These are phyloP conservation scores for Anastatus disparis DNA, from an alignment of 1,140 invertebrate genomes.

Conservation along the genomic window DNA sequence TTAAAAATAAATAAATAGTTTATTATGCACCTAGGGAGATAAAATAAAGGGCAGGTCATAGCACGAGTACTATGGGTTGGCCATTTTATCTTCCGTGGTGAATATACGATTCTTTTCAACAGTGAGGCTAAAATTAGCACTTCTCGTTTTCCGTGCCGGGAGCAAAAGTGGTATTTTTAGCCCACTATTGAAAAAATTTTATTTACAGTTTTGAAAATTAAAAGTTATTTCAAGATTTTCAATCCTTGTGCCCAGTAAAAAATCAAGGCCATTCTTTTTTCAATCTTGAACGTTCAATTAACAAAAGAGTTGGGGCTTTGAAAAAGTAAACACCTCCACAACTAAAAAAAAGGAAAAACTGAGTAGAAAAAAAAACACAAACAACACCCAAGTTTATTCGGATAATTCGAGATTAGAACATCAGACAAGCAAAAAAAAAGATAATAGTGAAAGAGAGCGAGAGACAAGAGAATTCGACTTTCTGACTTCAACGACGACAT, in stretches of 20 bases:
- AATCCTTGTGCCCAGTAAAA: not conserved
- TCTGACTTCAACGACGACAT: not conserved
- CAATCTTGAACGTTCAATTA: conserved; percentile 17
- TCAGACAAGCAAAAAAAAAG: too few species aligned
- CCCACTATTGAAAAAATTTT: too few species aligned
- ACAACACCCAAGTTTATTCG: not conserved
- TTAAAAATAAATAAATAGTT: too few species aligned
- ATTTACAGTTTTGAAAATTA: not conserved
- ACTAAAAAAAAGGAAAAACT: not conserved
- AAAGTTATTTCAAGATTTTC: not conserved
- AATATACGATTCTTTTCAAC: too few species aligned
- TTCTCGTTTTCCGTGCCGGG: too few species aligned
- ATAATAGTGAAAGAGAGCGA: not conserved
- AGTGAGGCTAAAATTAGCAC: too few species aligned
- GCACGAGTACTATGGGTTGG: too few species aligned
- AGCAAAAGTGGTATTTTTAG: too few species aligned
- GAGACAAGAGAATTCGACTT: not conserved
- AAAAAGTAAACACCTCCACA: not conserved
- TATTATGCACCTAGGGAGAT: too few species aligned
- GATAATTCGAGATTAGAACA: conserved; percentile 12
- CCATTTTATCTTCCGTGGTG: too few species aligned
- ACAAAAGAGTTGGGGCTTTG: not conserved
- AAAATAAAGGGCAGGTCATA: too few species aligned
- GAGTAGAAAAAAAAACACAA: not conserved
- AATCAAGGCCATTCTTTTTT: too few species aligned